These are phyloP conservation scores for Ptychoptera albimana DNA, from an alignment of 2,888 invertebrate genomes.

Conservation along the genomic window DNA sequence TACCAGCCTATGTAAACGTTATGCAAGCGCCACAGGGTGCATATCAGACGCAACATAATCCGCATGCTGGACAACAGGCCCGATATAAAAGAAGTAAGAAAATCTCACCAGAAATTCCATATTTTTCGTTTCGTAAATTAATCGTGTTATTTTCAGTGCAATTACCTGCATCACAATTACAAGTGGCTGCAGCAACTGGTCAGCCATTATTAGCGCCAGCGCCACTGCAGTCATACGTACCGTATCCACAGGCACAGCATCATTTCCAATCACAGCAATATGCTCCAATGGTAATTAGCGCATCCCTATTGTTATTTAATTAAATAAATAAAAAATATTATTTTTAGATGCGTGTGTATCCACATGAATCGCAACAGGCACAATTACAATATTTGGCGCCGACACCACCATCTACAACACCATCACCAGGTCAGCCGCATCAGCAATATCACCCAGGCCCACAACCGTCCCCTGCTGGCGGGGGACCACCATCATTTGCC, in stretches of 20 bases:
- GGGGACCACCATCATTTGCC: conserved; percentile 33
- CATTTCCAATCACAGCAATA: conserved; percentile 33
- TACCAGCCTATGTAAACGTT: conserved; percentile 21
- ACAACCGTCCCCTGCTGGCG: conserved; percentile 38
- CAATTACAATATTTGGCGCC: conserved; percentile 38
- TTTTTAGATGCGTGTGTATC: conserved; percentile 48
- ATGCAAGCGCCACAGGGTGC: conserved; percentile 24
- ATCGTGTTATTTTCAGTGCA: conserved; percentile 1
- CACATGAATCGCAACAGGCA: conserved; percentile 35
- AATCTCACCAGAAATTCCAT: not conserved
- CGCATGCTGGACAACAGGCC: conserved; percentile 23
- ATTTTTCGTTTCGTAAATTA: not conserved
- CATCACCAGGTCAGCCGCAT: conserved; percentile 38
- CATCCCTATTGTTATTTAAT: not conserved
- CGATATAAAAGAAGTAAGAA: conserved; percentile 29
- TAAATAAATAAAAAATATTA: not conserved
- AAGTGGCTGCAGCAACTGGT: conserved; percentile 55
- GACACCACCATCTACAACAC: conserved; percentile 38
- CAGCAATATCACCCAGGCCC: conserved; percentile 41
- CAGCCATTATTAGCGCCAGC: conserved; percentile 72
- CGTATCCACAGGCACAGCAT: conserved; percentile 42
- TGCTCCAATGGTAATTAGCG: conserved; percentile 33
- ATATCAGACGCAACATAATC: conserved; percentile 26
- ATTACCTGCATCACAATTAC: conserved; percentile 49
- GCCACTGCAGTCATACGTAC: conserved; percentile 53